Conservation (phyloP, 2,797 vertebrate genomes). For the Ptychobarbus kaznakovi region DNA sequence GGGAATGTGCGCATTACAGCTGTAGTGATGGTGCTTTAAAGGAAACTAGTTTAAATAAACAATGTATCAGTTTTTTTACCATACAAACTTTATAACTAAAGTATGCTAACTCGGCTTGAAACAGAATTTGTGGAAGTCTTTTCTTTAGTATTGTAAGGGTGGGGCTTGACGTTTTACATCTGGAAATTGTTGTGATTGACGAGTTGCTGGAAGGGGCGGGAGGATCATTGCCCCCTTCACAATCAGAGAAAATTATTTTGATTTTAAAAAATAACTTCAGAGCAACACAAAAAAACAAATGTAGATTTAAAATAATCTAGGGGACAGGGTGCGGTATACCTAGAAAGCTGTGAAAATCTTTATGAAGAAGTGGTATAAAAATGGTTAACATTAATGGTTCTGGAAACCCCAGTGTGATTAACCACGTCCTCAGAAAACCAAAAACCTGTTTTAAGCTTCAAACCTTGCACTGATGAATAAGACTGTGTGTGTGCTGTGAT, state of each 20-base stretch:
- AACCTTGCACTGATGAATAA: not conserved
- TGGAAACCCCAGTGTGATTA: not conserved
- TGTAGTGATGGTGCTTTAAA: not conserved
- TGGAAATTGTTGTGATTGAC: not conserved
- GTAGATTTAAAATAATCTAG: not conserved
- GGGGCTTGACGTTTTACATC: not conserved
- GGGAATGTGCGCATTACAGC: not conserved
- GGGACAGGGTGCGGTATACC: not conserved
- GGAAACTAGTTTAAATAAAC: not conserved
- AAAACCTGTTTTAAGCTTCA: not conserved
- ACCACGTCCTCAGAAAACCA: slow-evolving; percentile 16
- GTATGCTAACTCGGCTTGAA: not conserved
- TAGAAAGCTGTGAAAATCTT: not conserved
- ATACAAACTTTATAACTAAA: not conserved
- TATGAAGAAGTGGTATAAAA: not conserved
- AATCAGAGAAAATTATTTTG: not conserved
- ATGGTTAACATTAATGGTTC: not conserved
- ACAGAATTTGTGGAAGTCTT: no score
- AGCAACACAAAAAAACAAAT: not conserved
- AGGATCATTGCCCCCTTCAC: not conserved
- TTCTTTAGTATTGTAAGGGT: not conserved
- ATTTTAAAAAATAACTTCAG: not conserved
- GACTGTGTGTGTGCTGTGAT: not conserved
- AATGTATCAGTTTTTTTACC: not conserved
- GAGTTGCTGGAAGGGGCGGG: not conserved